A percentile compares a stretch with the other conserved stretches of the same genome.
These are phyloP conservation scores for Pseudochaenichthys georgianus DNA, from an alignment of 2,797 vertebrate species.

Conservation along the genomic window DNA sequence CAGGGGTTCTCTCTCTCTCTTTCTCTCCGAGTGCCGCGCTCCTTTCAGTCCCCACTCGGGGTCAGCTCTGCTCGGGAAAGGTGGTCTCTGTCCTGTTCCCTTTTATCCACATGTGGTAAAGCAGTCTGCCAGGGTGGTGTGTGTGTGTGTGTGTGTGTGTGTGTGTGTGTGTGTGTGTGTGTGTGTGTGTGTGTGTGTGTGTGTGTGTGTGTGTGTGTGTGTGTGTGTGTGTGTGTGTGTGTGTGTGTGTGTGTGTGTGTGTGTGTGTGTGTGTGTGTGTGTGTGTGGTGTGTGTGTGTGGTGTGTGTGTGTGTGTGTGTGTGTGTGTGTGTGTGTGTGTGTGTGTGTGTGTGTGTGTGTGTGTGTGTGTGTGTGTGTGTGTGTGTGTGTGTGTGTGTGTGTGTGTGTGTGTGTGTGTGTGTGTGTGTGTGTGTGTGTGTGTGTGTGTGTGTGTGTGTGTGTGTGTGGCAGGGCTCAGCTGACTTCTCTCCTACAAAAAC, in stretches of 20 bases:
- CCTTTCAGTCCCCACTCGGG: constrained; percentile 62
- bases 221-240: no score
- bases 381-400: no score
- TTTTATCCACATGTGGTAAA: constrained; percentile 87
- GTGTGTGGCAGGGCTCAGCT: constrained; percentile 44
- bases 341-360: constrained; percentile 21
- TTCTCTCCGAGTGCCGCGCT: constrained; percentile 37
- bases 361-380: constrained; percentile 14
- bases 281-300: no score
- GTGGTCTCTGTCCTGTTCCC: constrained; percentile 72
- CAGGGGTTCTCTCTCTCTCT: constrained; percentile 72
- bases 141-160: constrained; percentile 24
- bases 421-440: constrained; percentile 21
- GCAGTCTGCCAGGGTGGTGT: constrained; percentile 19
- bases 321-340: constrained; percentile 20
- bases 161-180: constrained; percentile 35
- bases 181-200: constrained; percentile 38
- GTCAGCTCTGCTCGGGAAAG: constrained; percentile 81
- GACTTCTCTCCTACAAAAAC: constrained; percentile 74
- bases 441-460: constrained; percentile 6
- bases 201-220: no score
- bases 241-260: constrained; percentile 31
- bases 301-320: constrained; percentile 24
- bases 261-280: constrained; percentile 27
- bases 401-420: no score